Percentiles rank a stretch among this genome's conserved stretches.
Conservation (phyloP, 1,140 invertebrate genomes). For the Cydia splendana region DNA sequence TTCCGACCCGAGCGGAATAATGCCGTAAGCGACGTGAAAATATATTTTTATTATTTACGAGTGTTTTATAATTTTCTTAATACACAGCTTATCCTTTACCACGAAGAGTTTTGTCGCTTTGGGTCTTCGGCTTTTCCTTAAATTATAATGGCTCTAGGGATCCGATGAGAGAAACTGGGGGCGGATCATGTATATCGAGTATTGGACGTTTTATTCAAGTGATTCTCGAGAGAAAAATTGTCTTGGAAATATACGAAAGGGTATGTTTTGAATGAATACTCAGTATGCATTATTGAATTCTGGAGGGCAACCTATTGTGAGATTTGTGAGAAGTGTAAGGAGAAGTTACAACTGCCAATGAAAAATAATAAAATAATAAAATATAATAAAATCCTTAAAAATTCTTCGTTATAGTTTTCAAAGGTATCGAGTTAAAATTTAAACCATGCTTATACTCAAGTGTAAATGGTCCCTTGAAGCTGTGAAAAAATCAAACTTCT, state of each 20-base stretch:
- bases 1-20: constrained; percentile 41
- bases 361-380: too few species aligned
- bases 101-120: not conserved
- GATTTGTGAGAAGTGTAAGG: not conserved
- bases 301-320: not conserved
- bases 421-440: too few species aligned
- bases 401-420: too few species aligned
- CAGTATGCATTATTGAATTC: not conserved
- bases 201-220: constrained; percentile 25
- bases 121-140: not conserved
- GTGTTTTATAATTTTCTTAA: constrained; percentile 21
- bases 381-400: too few species aligned
- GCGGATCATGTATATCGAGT: constrained; percentile 24
- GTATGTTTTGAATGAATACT: constrained; percentile 7
- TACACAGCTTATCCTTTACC: constrained; percentile 17
- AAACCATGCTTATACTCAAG: too few species aligned
- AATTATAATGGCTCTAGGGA: not conserved
- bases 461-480: too few species aligned
- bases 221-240: constrained; percentile 7
- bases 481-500: too few species aligned
- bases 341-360: too few species aligned
- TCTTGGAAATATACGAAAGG: constrained; percentile 17
- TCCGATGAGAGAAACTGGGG: constrained; percentile 18
- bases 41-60: constrained; percentile 24
- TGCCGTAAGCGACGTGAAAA: not conserved